Conservation (phyloP, 2,888 invertebrate species). For the Drosophila fulvimacula region DNA sequence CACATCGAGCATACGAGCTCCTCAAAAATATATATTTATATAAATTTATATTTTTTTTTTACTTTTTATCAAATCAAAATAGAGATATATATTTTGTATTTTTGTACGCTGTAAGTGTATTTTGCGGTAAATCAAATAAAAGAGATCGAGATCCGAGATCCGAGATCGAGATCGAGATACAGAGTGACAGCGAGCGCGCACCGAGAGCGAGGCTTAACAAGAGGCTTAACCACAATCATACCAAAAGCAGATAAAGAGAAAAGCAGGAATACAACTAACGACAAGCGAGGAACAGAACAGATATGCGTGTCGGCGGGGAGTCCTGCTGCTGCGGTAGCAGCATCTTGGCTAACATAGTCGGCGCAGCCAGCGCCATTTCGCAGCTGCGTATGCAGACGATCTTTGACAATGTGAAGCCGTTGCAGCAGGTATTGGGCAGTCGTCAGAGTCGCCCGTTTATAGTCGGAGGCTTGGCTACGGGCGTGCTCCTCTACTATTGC, state of each 20-base stretch:
- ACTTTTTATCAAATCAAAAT: slow-evolving; percentile 18
- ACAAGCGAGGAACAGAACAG: neutral
- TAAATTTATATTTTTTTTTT: slow-evolving; percentile 9
- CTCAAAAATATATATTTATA: slow-evolving; percentile 1
- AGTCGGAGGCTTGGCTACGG: slow-evolving; percentile 28
- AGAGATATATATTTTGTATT: neutral
- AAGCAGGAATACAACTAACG: neutral
- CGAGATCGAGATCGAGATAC: neutral
- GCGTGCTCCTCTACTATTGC: slow-evolving; percentile 28
- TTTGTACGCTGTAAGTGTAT: neutral
- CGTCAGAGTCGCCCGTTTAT: slow-evolving; percentile 21
- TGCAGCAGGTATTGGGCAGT: slow-evolving; percentile 15
- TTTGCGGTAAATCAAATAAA: neutral
- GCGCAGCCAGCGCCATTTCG: slow-evolving; percentile 10
- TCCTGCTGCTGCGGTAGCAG: neutral
- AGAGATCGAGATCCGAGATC: no score
- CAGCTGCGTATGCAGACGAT: slow-evolving; percentile 19
- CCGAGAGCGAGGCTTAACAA: no score
- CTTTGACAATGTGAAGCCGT: slow-evolving; percentile 12
- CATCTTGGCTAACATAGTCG: neutral
- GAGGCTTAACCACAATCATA: neutral
- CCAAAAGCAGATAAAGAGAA: neutral
- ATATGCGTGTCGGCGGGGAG: neutral
- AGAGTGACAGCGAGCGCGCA: no score
- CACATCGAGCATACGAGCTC: slow-evolving; percentile 15